Base-by-base conservation (phyloP, 2,797 vertebrate species). In the Antrozous pallidus region DNA sequence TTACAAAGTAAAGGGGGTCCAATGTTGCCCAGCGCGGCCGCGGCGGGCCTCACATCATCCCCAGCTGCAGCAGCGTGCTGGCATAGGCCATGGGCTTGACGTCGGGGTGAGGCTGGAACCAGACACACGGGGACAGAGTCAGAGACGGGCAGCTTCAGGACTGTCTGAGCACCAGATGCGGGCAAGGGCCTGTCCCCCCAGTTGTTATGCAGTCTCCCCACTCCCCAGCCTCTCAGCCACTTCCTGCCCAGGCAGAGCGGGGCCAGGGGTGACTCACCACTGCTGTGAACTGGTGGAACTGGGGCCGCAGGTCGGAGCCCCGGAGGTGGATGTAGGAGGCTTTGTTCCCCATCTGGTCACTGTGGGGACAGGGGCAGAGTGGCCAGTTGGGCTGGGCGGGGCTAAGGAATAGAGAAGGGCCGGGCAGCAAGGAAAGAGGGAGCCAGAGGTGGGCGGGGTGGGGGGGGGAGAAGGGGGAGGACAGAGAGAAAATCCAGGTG, bases 341-440 rank as follows among this genome's bases (percentile, higher is more conserved):
- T 98, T 99, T 99, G 96, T 99, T 99, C 96, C 98, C 99, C 99
- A 99, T 99, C 98, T 99, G 99, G 98, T 99, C 99, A 98, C 99
- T 99, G 96, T 0, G n/a, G 45, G 54, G 88, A 89, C 12, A 90
- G n/a, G 45, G 28, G 38, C 36, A 4, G 22, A 18, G 28, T 1
- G 45, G 28, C 33, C 33, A 9, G 42, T 77, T 10, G 31, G 36
- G 1, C 28, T 6, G 40, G 61, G 63, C 4, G 33, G 26, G 17
- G 40, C 75, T 26, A 31, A 38, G 28, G 67, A 9, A 3, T 0
- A 5, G 28, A 38, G 69, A 38, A 51, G 28, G 38, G 56, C 2
- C 6, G 6, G 38, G 65, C n/a, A 17, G 70, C 38, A 8, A 31
- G 49, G 24, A 20, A 10, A 11, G 31, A 14, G 28, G 79, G 31